Base-by-base conservation (phyloP, 2,888 invertebrate genomes). In the Archips crataeganus region DNA sequence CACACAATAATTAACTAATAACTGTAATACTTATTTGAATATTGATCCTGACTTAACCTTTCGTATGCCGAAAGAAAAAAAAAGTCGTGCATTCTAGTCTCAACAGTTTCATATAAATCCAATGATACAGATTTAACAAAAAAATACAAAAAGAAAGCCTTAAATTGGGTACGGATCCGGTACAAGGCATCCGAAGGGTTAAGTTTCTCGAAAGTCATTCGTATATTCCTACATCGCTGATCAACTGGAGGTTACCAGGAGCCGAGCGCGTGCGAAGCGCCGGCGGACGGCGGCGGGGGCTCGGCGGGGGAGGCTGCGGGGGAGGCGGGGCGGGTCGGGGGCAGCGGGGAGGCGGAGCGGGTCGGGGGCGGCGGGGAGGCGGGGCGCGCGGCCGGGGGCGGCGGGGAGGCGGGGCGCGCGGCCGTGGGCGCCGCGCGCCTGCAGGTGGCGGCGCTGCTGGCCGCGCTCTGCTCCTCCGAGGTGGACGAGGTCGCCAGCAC, bases 371-470 rank as follows among this genome's bases (percentile, higher is more conserved):
- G 32, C 3, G 34, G 49, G 45, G 65, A 39, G 45, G 8, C n/a
- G 51, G n/a, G 9, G 11, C 15, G 11, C n/a, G 23, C 13, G 36
- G 9, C 13, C 15, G 45, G 13, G 65, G 65, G 10, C 63, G 47
- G n/a, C 2, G 34, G 45, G 54, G 62, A 10, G 15, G 62, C 4
- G 23, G 61, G 42, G 34, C 1, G 32, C 11, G 10, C 45, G 45
- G 32, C 76, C 42, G 95, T 98, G 82, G 98, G 98, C 75, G 96
- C 96, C 87, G 96, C 97, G 62, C 95, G 98, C 77, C 94, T 98
- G 76, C 97, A 98, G 89, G 96, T 98, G 80, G 96, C 97, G 76
- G 96, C 97, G 86, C 95, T 98, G 79, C 95, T 98, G 84, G 96
- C 97, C 78, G 96, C 97, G 73, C 95, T 98, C 82, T 95, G 98